These are phyloP conservation scores for Hephaestus fuliginosus DNA, from an alignment of 2,797 vertebrate species.

Conservation along the genomic window DNA sequence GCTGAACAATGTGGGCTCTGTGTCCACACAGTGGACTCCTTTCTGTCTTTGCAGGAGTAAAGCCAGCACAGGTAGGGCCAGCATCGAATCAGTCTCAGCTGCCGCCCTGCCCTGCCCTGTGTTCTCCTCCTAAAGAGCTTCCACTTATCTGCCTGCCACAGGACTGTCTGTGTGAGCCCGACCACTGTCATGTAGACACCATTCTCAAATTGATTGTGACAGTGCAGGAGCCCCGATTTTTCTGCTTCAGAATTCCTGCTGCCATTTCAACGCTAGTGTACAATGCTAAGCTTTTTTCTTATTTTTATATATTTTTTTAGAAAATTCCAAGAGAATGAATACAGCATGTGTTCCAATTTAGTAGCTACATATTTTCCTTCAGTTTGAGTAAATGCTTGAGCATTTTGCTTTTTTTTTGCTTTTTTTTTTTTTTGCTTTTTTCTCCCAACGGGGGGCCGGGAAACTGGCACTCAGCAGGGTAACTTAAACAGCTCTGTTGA, in stretches of 20 bases:
- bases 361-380: slow-evolving; percentile 74
- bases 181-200: slow-evolving; percentile 80
- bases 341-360: slow-evolving; percentile 80
- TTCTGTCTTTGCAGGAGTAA: slow-evolving; percentile 67
- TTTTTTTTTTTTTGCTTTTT: background rate
- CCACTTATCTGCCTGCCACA: slow-evolving; percentile 86
- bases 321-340: slow-evolving; percentile 76
- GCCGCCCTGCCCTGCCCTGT: slow-evolving; percentile 72
- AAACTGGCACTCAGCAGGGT: slow-evolving; percentile 69
- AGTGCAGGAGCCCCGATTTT: slow-evolving; percentile 76
- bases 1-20: slow-evolving; percentile 78
- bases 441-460: slow-evolving; percentile 42
- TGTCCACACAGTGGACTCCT: slow-evolving; percentile 73
- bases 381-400: slow-evolving; percentile 73
- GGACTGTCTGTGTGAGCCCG: slow-evolving; percentile 74
- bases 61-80: slow-evolving; percentile 81
- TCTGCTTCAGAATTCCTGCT: slow-evolving; percentile 72
- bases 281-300: slow-evolving; percentile 72
- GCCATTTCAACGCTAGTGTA: slow-evolving; percentile 70
- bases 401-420: slow-evolving; percentile 42
- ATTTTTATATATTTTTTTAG: slow-evolving; percentile 34
- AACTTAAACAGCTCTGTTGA: slow-evolving; percentile 83
- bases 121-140: slow-evolving; percentile 84
- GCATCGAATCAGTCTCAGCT: slow-evolving; percentile 81
- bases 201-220: slow-evolving; percentile 85